Conservation (phyloP, 2,113 vertebrate genomes). For the Arenaria interpres region DNA sequence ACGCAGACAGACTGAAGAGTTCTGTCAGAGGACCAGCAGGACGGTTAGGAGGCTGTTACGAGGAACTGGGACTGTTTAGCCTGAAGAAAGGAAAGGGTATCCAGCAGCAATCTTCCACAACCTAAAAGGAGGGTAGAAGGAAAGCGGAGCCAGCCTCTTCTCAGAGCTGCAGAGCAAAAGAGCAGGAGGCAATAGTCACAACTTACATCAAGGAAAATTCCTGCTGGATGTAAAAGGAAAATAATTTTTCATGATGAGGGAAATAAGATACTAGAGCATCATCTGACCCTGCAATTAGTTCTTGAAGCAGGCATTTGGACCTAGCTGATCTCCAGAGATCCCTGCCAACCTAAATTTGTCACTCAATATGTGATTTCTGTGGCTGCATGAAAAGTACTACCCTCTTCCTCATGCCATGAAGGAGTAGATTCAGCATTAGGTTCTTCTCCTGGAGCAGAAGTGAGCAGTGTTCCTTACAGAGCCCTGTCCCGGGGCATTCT, state of each 20-base stretch:
- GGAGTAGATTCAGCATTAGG: background rate
- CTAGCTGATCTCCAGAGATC: background rate
- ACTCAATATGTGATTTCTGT: background rate
- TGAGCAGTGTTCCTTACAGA: background rate
- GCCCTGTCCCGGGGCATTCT: background rate
- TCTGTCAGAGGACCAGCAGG: background rate
- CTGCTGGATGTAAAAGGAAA: background rate
- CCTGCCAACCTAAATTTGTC: background rate
- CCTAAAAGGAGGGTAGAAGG: background rate
- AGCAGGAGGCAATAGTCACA: background rate
- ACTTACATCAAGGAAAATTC: background rate
- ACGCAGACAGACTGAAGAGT: background rate
- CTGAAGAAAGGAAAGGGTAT: background rate
- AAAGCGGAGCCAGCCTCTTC: background rate
- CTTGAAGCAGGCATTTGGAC: background rate
- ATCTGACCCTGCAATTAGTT: background rate
- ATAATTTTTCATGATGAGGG: background rate
- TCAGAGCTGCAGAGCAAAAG: background rate
- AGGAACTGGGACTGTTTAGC: background rate
- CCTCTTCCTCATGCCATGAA: background rate
- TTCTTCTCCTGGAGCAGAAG: background rate
- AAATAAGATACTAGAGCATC: background rate
- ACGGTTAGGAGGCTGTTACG: background rate
- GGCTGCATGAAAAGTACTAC: background rate
- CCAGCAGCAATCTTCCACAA: background rate